Percentiles rank a stretch among this genome's conserved stretches.
Evolutionary conservation across 2,113 vertebrate genomes (phyloP).

Genomic region (Microtus pennsylvanicus): DNA sequence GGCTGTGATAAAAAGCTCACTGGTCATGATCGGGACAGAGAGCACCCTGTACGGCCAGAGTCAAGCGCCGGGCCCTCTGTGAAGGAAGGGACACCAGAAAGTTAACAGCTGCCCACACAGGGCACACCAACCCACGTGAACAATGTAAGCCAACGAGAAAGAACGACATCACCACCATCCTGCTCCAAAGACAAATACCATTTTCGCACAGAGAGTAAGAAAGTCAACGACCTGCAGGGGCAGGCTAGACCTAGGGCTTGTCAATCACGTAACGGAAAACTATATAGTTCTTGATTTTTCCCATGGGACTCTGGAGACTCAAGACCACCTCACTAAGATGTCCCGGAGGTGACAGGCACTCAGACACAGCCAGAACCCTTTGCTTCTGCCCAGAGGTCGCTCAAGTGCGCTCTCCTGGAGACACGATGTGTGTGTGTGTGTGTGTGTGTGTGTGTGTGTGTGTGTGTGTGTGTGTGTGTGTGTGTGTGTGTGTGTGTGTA

Average conservation of each 20-base stretch:
- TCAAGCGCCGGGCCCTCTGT: not conserved
- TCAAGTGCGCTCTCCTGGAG: too few relatives aligned
- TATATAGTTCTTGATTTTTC: not conserved
- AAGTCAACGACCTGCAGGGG: not conserved
- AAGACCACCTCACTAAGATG: not conserved
- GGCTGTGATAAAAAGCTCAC: not conserved
- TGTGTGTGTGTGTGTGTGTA: too few relatives aligned
- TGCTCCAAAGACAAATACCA: constrained; percentile 1
- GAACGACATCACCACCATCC: not conserved
- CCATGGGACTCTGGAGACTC: not conserved
- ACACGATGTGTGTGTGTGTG: too few relatives aligned
- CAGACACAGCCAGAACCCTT: not conserved
- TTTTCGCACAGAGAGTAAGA: constrained; percentile 42
- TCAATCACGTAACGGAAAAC: not conserved
- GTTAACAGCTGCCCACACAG: constrained; percentile 28
- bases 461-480: too few relatives aligned
- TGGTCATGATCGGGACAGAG: not conserved
- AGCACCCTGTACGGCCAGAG: not conserved
- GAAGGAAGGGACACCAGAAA: not conserved
- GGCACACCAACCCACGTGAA: not conserved
- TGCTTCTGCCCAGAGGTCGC: not conserved
- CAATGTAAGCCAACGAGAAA: not conserved
- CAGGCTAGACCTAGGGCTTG: not conserved
- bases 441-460: too few relatives aligned
- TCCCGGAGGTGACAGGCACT: not conserved